Evolutionary conservation across 2,797 vertebrate species (phyloP).

Genomic region (Pipistrellus kuhlii): DNA sequence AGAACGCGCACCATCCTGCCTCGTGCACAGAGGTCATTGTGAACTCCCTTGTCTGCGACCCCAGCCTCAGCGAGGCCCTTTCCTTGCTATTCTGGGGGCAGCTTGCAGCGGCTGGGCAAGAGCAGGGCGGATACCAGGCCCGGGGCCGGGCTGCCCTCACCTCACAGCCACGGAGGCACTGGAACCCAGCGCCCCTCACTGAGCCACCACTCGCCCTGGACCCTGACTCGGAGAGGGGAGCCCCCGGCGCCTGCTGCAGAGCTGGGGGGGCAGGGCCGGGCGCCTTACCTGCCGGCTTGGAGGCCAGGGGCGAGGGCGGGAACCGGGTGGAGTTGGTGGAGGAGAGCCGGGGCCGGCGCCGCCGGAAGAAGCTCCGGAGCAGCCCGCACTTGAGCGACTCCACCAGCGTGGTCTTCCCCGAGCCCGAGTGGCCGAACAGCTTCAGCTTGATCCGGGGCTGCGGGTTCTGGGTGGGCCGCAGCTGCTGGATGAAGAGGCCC

Average conservation of each 20-base stretch:
- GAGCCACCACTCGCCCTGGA: background rate
- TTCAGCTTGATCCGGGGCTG: slow-evolving; percentile 96
- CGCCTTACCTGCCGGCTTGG: slow-evolving; percentile 93
- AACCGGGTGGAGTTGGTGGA: slow-evolving; percentile 92
- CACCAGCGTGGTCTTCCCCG: slow-evolving; percentile 95
- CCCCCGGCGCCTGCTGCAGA: background rate
- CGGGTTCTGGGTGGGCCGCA: slow-evolving; percentile 92
- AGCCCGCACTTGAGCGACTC: slow-evolving; percentile 98
- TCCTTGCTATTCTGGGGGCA: background rate
- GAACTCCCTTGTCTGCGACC: background rate
- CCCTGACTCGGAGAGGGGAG: background rate
- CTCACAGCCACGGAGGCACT: background rate
- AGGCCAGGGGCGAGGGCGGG: slow-evolving; percentile 93
- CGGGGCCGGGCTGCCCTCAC: too few relatives aligned
- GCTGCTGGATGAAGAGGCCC: slow-evolving; percentile 95
- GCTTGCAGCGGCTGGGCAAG: background rate
- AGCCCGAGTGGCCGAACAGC: slow-evolving; percentile 93
- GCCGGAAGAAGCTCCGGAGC: slow-evolving; percentile 96
- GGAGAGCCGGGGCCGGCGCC: slow-evolving; percentile 92
- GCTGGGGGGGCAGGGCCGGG: accelerated
- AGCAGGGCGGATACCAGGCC: too few relatives aligned
- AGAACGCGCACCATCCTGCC: accelerated
- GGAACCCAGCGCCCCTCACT: background rate
- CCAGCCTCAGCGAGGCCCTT: background rate
- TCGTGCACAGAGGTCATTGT: accelerated